These are phyloP conservation scores for Philaethria dido DNA, from an alignment of 2,888 invertebrate genomes.

Conservation along the genomic window DNA sequence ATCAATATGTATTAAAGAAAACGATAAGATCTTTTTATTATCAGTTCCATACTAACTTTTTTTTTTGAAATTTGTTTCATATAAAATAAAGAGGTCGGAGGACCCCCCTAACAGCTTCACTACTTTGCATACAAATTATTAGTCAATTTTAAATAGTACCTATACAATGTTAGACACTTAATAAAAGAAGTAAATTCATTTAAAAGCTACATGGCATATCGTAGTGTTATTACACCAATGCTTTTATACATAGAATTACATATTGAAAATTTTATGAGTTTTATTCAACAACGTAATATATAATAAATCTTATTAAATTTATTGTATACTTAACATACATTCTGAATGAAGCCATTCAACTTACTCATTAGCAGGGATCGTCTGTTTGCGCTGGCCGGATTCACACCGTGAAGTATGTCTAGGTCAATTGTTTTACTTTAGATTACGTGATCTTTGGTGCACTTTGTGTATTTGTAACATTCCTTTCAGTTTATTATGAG, in stretches of 20 bases:
- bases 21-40: background rate
- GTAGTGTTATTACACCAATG: background rate
- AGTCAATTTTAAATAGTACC: too few species aligned
- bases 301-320: slow-evolving; percentile 20
- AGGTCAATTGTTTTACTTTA: slow-evolving; percentile 35
- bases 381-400: slow-evolving; percentile 29
- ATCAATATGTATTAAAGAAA: slow-evolving; percentile 1
- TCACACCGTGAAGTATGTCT: slow-evolving; percentile 33
- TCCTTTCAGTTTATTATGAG: background rate
- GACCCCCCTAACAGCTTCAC: too few species aligned
- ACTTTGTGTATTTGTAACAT: background rate
- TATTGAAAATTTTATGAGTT: background rate
- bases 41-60: background rate
- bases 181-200: too few species aligned
- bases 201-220: background rate
- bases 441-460: slow-evolving; percentile 24
- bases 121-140: too few species aligned
- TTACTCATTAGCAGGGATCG: slow-evolving; percentile 34
- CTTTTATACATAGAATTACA: background rate
- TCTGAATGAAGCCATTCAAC: slow-evolving; percentile 24
- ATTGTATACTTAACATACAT: slow-evolving; percentile 21
- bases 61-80: too few species aligned
- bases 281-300: background rate
- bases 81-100: too few species aligned
- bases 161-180: too few species aligned